Conservation (phyloP, 1,140 invertebrate genomes). For the Nixonia krombeini region DNA sequence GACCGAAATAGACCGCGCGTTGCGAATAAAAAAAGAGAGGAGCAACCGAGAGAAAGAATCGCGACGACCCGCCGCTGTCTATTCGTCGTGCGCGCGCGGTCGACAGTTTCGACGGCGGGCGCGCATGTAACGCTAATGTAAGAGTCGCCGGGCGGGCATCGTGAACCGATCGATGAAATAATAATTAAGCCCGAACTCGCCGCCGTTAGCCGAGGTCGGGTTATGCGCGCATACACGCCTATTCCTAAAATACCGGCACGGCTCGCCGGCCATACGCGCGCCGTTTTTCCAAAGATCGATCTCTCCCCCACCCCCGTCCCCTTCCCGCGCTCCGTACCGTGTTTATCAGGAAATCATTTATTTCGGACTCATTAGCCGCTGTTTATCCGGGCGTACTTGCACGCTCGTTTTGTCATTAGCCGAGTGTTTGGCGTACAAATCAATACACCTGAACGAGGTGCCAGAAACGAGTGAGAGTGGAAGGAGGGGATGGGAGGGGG, state of each 20-base stretch:
- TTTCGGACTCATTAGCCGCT: too few relatives aligned
- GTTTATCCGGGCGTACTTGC: too few relatives aligned
- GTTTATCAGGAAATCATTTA: too few relatives aligned
- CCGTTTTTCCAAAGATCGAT: too few relatives aligned
- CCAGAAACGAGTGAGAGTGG: too few relatives aligned
- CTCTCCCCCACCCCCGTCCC: too few relatives aligned
- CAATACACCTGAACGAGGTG: too few relatives aligned
- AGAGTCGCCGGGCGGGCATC: background rate
- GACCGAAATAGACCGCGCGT: constrained; percentile 38
- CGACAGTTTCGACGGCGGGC: constrained; percentile 18
- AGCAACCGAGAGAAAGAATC: background rate
- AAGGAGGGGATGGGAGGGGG: too few relatives aligned
- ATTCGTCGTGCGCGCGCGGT: constrained; percentile 1
- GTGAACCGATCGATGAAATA: constrained; percentile 20
- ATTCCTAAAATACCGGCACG: background rate
- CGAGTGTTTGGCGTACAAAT: too few relatives aligned
- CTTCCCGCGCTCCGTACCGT: too few relatives aligned
- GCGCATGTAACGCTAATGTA: constrained; percentile 27
- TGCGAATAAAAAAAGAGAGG: constrained; percentile 19
- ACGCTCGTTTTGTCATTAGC: too few relatives aligned
- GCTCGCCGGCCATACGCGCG: too few relatives aligned
- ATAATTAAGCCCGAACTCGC: constrained; percentile 22
- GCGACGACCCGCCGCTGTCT: background rate
- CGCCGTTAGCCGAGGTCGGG: background rate
- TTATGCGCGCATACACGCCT: background rate